These are phyloP conservation scores for Knipowitschia caucasica DNA, from an alignment of 2,797 vertebrate genomes.

Conservation along the genomic window DNA sequence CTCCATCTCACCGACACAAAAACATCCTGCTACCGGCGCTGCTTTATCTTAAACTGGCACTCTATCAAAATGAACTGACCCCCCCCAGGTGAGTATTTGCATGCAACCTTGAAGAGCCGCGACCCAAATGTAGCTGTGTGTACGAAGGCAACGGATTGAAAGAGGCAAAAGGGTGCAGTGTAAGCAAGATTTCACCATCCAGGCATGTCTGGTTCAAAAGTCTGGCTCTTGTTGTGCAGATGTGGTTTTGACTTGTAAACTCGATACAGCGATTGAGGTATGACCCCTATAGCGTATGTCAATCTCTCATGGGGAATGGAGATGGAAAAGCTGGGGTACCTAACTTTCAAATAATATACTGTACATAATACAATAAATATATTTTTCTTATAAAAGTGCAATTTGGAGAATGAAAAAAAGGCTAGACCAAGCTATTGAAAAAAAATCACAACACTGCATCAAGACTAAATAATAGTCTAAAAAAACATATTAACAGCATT, in stretches of 20 bases:
- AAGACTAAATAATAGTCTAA: too few relatives aligned
- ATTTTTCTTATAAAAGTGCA: too few relatives aligned
- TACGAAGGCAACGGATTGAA: not conserved
- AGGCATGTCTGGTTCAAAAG: not conserved
- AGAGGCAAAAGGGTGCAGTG: not conserved
- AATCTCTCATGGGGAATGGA: too few relatives aligned
- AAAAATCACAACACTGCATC: too few relatives aligned
- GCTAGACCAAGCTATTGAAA: too few relatives aligned
- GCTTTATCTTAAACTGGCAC: constrained; percentile 27
- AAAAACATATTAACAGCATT: too few relatives aligned
- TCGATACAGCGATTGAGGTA: too few relatives aligned
- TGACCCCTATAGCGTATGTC: too few relatives aligned
- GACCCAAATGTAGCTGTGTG: not conserved
- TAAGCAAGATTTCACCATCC: not conserved
- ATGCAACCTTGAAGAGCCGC: not conserved
- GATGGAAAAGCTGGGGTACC: too few relatives aligned
- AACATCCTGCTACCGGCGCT: constrained; percentile 2
- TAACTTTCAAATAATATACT: too few relatives aligned
- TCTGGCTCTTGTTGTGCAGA: not conserved
- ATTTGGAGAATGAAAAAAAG: too few relatives aligned
- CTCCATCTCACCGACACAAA: constrained; percentile 32
- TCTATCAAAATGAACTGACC: constrained; percentile 47
- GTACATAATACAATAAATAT: too few relatives aligned
- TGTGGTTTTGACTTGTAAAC: not conserved
- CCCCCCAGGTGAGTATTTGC: constrained; percentile 26